Evolutionary conservation across 2,888 invertebrate genomes (phyloP).

Genomic region (Isoperla grammatica): DNA sequence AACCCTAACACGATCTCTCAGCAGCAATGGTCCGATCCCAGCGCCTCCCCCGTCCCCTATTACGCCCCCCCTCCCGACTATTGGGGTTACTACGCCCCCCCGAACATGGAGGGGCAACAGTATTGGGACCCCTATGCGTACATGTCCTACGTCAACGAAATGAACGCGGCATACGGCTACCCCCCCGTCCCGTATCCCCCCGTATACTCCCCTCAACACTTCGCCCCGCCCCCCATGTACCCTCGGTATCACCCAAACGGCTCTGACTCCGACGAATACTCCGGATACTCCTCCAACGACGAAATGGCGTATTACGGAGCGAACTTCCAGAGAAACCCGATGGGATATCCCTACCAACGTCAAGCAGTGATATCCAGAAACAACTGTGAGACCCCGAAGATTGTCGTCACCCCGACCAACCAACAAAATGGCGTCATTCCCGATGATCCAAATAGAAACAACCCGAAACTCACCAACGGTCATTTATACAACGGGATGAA

Average conservation of each 20-base stretch:
- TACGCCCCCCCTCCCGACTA: slow-evolving; percentile 28
- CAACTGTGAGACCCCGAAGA: slow-evolving; percentile 36
- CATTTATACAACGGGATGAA: no score
- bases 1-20: no score
- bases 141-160: slow-evolving; percentile 37
- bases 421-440: slow-evolving; percentile 34
- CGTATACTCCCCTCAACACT: slow-evolving; percentile 32
- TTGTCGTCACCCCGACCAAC: slow-evolving; percentile 41
- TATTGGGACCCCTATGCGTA: slow-evolving; percentile 37
- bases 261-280: slow-evolving; percentile 32
- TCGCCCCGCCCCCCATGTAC: slow-evolving; percentile 36
- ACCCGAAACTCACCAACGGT: no score
- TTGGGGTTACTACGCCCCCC: slow-evolving; percentile 28
- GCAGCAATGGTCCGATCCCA: slow-evolving; percentile 9
- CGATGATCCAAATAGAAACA: no score
- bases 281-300: slow-evolving; percentile 45
- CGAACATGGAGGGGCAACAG: slow-evolving; percentile 21
- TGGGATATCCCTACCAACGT: no score
- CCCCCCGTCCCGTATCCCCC: slow-evolving; percentile 27
- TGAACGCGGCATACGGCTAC: slow-evolving; percentile 35
- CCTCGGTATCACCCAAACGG: slow-evolving; percentile 22
- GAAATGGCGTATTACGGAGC: slow-evolving; percentile 42
- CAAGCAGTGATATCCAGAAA: not conserved
- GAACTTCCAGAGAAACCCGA: slow-evolving; percentile 14
- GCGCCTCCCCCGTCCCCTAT: slow-evolving; percentile 16